Conservation (phyloP, 2,113 vertebrate species). For the Pandion haliaetus region DNA sequence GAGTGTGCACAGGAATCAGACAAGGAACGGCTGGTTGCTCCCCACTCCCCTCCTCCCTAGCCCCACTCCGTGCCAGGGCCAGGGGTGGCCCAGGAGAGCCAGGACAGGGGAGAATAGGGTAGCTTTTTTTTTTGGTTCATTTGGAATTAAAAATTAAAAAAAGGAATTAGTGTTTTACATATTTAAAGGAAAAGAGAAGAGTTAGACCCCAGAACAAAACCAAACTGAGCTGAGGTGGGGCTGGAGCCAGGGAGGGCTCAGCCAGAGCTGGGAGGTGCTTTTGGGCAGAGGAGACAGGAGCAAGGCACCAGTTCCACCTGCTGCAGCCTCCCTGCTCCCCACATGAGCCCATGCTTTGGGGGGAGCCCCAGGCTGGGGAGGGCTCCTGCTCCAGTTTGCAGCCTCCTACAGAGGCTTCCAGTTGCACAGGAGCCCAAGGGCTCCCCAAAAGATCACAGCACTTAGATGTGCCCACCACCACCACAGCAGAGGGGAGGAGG, state of each 20-base stretch:
- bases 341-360: fast-evolving
- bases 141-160: conserved; percentile 64
- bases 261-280: background rate
- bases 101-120: background rate
- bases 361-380: background rate
- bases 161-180: conserved; percentile 79
- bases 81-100: background rate
- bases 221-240: background rate
- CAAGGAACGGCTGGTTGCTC: conserved; percentile 20
- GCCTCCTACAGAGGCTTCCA: conserved; percentile 58
- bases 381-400: conserved; percentile 9
- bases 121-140: conserved; percentile 74
- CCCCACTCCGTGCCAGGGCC: background rate
- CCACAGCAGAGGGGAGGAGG: background rate
- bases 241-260: background rate
- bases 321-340: background rate
- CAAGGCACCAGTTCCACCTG: background rate
- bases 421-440: conserved; percentile 46
- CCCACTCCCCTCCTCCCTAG: background rate
- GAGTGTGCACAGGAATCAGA: conserved; percentile 70
- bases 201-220: conserved; percentile 61
- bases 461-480: background rate
- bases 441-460: background rate
- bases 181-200: conserved; percentile 55
- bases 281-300: background rate